Evolutionary conservation across 2,113 vertebrate genomes (phyloP), one percentile per base, ranked within the genome.

Genomic region (Osmerus eperlanus): DNA sequence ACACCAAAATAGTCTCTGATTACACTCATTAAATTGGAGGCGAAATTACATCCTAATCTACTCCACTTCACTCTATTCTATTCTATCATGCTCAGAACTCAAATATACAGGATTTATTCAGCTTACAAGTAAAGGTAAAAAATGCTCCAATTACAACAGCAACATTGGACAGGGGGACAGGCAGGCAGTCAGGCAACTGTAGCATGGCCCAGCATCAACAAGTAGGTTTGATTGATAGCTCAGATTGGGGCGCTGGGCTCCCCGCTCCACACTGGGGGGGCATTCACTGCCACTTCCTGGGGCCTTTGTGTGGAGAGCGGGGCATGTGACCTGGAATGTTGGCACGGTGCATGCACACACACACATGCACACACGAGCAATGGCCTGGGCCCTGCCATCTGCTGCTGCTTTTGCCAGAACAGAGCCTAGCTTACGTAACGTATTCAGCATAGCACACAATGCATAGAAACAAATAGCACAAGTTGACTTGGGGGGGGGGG

Each of bases 281-380:
- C 68, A 81, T 81, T 81, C 75, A 77, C 77, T 58, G 71, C 64
- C 51, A 77, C 75, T 77, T 81, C 79, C 79, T 81, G 79, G 79
- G 75, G 54, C 72, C 72, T 81, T 81, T 81, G 79, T 81, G 71
- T 52, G 58, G 73, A 67, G 71, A 64, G 62, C 69, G 72, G 75
- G 77, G 75, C 75, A 71, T 74, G 71, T 81, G 79, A 77, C 75
- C 79, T 77, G 75, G 79, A 81, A 77, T 77, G 79, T 71, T 81
- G 79, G 79, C 79, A 81, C 59, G n/a, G 71, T 36, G 67, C 58
- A 59, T 36, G 4, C 5, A 36, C 32, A 36, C 32, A 7, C 32
- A 36, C 32, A 36, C 32, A 36, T 6, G 32, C 4, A 36, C 32
- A 36, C 32, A 36, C 32, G 5, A 36, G 32, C 4, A 36, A 6